phyloP scores from a whole-genome alignment of 2,888 invertebrate genomes.

The Tethea ocularis region DNA sequence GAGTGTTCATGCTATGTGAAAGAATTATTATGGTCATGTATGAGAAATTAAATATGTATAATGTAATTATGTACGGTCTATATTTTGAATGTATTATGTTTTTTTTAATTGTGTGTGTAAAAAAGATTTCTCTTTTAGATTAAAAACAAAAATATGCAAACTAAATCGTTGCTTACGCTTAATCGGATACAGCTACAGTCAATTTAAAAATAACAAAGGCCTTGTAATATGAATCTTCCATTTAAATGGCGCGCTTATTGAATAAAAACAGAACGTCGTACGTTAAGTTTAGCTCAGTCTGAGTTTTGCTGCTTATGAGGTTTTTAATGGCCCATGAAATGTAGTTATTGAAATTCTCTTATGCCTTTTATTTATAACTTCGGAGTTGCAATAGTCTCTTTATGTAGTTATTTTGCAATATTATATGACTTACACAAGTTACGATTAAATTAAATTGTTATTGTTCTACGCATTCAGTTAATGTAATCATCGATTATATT shows the following conservation, averaged over 20 bases:
- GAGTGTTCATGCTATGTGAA: background rate
- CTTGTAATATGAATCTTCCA: conserved; percentile 58
- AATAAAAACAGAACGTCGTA: conserved; percentile 68
- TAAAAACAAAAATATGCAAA: background rate
- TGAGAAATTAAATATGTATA: background rate
- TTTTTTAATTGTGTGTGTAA: background rate
- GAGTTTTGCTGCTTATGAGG: conserved; percentile 59
- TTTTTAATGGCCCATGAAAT: conserved; percentile 71
- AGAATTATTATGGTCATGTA: background rate
- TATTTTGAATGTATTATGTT: background rate
- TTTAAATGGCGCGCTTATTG: conserved; percentile 62
- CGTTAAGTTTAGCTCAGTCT: conserved; percentile 29
- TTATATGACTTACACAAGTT: background rate
- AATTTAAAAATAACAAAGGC: conserved; percentile 70
- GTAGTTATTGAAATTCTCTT: conserved; percentile 52
- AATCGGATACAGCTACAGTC: conserved; percentile 55
- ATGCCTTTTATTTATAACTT: conserved; percentile 8
- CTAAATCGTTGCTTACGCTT: conserved; percentile 12
- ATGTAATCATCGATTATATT: background rate
- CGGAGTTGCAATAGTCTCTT: background rate
- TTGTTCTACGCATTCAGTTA: background rate
- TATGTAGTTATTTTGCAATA: no score
- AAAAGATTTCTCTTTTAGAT: conserved; percentile 12
- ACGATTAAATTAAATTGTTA: background rate
- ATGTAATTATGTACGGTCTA: background rate